Evolutionary conservation across 2,797 vertebrate genomes (phyloP), one percentile per base, ranked within the genome.

Genomic region (Columba guinea): DNA sequence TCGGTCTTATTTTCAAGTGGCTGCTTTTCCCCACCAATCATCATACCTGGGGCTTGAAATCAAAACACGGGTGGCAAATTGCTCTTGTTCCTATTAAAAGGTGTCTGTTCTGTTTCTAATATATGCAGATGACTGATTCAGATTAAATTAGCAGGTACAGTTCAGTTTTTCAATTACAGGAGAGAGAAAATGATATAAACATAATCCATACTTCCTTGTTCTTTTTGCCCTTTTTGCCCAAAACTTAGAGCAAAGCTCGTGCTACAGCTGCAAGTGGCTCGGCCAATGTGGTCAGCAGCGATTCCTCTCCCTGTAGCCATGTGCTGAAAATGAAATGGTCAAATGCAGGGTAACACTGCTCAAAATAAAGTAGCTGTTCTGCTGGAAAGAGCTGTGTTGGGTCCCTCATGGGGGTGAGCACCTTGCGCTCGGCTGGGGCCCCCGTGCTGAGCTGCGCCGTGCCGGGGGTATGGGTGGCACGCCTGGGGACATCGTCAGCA

Each of bases 331-430:
- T 13, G 7, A 60, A 70, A 44, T 5, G 41, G 28, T 13, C 26
- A 34, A 24, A 69, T 37, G 28, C 30, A 35, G 51, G 46, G 28
- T 14, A 7, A n/a, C 1, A 1, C 3, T 10, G 14, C 32, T 34
- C 51, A 49, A 67, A 96, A 95, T 95, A 96, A 96, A 96, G 74
- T 84, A 79, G 73, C 30, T 64, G 64, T 58, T 92, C 39, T 84
- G 41, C 53, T 71, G 78, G 65, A 32, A 58, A 44, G 68, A 85
- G 62, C 68, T 0, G 17, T 35, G 62, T 75, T 48, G 90, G 53
- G 81, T 94, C 32, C 60, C 55, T 71, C 3, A 1, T 2, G 20
- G 49, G 16, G 26, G 9, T 12, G 53, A 63, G 48, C 58, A 10
- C 8, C n/a, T 8, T 1, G 4, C 41, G 60, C 5, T 2, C 7